Evolutionary conservation across 2,888 invertebrate genomes (phyloP).

Genomic region (Phyto melanocephala): DNA sequence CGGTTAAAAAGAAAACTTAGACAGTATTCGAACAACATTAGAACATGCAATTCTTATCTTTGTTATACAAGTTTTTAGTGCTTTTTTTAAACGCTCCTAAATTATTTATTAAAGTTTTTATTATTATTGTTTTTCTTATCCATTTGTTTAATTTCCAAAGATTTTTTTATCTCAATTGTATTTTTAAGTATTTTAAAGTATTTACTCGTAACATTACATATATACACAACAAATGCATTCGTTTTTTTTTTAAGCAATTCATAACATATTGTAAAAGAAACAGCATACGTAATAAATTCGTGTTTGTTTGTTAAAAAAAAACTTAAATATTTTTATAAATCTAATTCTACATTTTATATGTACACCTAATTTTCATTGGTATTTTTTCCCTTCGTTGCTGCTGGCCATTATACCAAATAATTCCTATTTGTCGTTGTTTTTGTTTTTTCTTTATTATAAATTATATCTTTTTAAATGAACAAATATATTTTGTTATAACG

Average conservation of each 20-base stretch:
- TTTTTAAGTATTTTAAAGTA: too few relatives aligned
- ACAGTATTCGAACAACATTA: not conserved
- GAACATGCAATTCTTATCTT: too few relatives aligned
- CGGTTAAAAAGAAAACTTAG: not conserved
- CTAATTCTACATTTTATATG: not conserved
- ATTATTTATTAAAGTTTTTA: not conserved
- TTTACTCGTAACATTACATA: too few relatives aligned
- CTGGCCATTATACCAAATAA: not conserved
- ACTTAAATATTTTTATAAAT: not conserved
- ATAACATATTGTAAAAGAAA: slow-evolving; percentile 1
- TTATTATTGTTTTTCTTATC: not conserved
- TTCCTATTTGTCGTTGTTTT: slow-evolving; percentile 3
- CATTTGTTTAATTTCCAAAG: not conserved
- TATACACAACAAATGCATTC: not conserved
- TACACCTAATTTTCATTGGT: not conserved
- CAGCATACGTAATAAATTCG: not conserved
- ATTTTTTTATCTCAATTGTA: too few relatives aligned
- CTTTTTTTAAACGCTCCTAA: not conserved
- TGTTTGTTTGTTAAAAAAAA: not conserved
- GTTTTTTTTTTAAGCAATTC: not conserved
- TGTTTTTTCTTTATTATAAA: slow-evolving; percentile 6
- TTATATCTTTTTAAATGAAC: not conserved
- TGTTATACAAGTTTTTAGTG: not conserved
- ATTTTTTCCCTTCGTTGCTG: slow-evolving; percentile 2
- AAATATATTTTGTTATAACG: not conserved